phyloP scores from a whole-genome alignment of 2,113 vertebrate genomes.

The Nymphicus hollandicus region DNA sequence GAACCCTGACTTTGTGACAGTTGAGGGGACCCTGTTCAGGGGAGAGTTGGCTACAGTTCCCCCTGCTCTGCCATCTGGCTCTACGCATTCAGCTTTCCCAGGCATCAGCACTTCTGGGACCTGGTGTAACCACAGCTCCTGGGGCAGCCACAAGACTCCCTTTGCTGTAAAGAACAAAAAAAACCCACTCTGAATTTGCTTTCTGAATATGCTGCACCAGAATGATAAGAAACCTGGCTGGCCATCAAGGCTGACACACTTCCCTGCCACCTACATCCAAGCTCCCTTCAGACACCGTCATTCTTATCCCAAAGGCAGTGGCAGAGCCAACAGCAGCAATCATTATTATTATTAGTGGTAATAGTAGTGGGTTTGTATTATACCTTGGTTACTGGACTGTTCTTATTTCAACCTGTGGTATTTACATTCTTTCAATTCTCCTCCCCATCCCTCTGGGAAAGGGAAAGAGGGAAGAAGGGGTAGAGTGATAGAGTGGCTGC shows the following conservation, averaged over 20 bases:
- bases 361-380: too few species aligned
- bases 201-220: not conserved
- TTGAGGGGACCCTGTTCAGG: not conserved
- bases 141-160: not conserved
- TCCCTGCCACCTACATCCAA: not conserved
- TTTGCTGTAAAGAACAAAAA: not conserved
- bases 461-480: too few species aligned
- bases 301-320: not conserved
- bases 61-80: not conserved
- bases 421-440: too few species aligned
- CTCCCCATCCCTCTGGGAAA: too few species aligned
- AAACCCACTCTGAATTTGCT: rapidly evolving
- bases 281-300: not conserved
- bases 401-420: too few species aligned
- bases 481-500: too few species aligned
- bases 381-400: too few species aligned
- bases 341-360: too few species aligned
- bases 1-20: not conserved
- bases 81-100: not conserved
- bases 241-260: not conserved
- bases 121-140: not conserved
- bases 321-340: not conserved
- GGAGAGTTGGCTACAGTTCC: not conserved
- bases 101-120: not conserved
- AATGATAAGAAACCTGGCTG: not conserved